phyloP scores from a whole-genome alignment of 2,797 vertebrate species.

The Oreochromis grahami region DNA sequence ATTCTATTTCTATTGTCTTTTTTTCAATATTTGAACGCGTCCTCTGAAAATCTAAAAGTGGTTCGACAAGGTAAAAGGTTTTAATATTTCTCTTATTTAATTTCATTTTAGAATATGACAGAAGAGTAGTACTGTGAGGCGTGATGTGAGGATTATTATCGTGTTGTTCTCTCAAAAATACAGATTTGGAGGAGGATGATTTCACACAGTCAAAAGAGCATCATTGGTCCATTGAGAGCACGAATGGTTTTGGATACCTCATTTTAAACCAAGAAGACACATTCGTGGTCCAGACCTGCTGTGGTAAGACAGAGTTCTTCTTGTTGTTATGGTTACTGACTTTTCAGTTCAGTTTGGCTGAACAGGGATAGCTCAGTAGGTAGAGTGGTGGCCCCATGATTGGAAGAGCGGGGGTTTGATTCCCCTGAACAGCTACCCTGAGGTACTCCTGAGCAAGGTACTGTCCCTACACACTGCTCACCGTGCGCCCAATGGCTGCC shows the following conservation, averaged over 20 bases:
- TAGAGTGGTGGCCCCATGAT: background rate
- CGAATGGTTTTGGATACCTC: background rate
- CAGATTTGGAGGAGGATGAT: rapidly evolving
- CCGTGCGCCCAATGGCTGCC: no score
- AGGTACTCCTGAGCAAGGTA: no score
- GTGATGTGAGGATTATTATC: rapidly evolving
- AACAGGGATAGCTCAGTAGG: background rate
- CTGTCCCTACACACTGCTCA: no score
- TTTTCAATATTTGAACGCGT: no score
- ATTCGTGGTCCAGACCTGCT: rapidly evolving
- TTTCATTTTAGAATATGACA: background rate
- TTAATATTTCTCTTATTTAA: background rate
- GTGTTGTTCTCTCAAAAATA: background rate
- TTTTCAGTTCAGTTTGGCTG: background rate
- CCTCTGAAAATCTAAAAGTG: background rate
- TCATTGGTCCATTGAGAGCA: background rate
- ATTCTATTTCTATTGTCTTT: no score
- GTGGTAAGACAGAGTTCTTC: background rate
- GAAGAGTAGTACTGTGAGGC: background rate
- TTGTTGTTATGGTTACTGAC: background rate
- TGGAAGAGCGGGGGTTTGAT: rapidly evolving
- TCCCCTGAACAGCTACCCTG: background rate
- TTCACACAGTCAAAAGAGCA: rapidly evolving
- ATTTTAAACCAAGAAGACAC: background rate
- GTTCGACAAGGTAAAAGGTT: background rate